Percentiles rank a stretch among this genome's conserved stretches.
Conservation (phyloP, 1,140 invertebrate species). For the Belonocnema kinseyi region DNA sequence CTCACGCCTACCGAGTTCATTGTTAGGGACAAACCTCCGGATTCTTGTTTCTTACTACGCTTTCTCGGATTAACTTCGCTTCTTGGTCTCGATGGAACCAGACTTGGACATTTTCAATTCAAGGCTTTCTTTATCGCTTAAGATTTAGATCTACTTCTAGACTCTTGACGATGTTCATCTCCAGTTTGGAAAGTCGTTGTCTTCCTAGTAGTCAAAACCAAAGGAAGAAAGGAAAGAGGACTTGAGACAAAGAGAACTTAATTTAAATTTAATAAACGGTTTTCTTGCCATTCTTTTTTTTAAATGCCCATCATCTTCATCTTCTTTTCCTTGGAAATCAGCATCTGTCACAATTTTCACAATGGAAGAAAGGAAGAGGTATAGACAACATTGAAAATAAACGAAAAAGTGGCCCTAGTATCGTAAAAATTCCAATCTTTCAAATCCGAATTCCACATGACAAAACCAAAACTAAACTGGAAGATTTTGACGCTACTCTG, state of each 20-base stretch:
- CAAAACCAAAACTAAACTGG: not conserved
- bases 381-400: constrained; percentile 5
- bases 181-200: too few relatives aligned
- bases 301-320: too few relatives aligned
- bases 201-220: too few relatives aligned
- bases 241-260: too few relatives aligned
- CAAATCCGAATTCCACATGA: not conserved
- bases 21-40: too few relatives aligned
- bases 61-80: constrained; percentile 7
- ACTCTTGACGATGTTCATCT: too few relatives aligned
- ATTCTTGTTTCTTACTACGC: not conserved
- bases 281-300: too few relatives aligned
- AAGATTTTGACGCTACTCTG: constrained; percentile 38
- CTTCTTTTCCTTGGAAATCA: too few relatives aligned
- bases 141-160: not conserved
- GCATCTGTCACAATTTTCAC: not conserved
- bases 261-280: too few relatives aligned
- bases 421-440: constrained; percentile 20
- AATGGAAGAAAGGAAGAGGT: constrained; percentile 41
- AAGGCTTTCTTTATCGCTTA: not conserved
- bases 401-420: constrained; percentile 22
- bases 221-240: too few relatives aligned
- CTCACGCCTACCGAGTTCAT: not conserved
- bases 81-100: constrained; percentile 37
- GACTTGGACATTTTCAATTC: not conserved